Conservation (phyloP, 2,797 vertebrate genomes). For the Semaprochilodus insignis region DNA sequence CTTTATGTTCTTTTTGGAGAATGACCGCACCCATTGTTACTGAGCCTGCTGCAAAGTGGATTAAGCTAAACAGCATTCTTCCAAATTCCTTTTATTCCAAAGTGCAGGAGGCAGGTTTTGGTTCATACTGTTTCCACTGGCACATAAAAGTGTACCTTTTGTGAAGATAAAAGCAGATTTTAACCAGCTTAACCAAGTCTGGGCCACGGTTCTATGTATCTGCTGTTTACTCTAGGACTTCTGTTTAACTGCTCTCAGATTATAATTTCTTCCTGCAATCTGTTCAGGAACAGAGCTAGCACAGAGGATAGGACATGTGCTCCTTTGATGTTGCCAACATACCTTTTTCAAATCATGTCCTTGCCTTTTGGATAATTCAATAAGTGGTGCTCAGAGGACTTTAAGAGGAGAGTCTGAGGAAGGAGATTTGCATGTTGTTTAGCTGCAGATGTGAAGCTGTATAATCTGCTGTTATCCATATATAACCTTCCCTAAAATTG, state of each 20-base stretch:
- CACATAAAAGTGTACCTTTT: background rate
- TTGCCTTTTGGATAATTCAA: background rate
- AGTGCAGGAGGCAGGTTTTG: too few relatives aligned
- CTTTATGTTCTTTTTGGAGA: too few relatives aligned
- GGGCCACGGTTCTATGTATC: background rate
- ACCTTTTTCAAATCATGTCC: background rate
- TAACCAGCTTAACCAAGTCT: conserved; percentile 1
- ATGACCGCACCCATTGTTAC: too few relatives aligned
- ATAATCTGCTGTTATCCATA: background rate
- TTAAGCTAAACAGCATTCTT: too few relatives aligned
- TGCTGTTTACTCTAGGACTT: background rate
- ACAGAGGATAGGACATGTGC: conserved; percentile 20
- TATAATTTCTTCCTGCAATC: conserved; percentile 45
- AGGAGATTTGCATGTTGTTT: background rate
- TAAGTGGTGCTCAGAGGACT: background rate
- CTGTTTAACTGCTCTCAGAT: conserved; percentile 7
- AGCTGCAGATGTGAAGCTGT: background rate
- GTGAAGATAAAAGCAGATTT: conserved; percentile 3
- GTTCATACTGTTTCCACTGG: background rate
- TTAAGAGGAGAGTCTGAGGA: too few relatives aligned
- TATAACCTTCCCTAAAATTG: background rate
- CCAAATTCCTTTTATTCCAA: too few relatives aligned
- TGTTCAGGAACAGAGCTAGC: conserved; percentile 60
- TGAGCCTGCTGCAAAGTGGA: too few relatives aligned
- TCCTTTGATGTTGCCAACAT: background rate